Conservation (phyloP, 2,888 invertebrate genomes). For the Xestia ashworthii region DNA sequence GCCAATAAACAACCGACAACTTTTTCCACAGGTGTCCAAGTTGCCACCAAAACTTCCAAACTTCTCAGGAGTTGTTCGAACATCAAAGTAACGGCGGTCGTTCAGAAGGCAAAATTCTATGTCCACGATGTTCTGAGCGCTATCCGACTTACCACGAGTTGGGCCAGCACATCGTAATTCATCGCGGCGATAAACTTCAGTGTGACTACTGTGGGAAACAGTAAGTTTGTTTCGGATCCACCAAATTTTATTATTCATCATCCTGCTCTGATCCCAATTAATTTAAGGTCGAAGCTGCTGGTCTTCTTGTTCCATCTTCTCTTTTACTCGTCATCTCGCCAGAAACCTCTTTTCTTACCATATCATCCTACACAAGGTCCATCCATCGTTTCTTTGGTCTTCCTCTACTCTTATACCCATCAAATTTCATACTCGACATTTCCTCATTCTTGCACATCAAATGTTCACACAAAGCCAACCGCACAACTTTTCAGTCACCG, state of each 20-base stretch:
- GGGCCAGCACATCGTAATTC: slow-evolving; percentile 82
- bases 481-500: neutral
- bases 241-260: neutral
- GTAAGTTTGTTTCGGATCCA: slow-evolving; percentile 71
- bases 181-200: slow-evolving; percentile 82
- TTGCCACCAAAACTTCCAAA: slow-evolving; percentile 87
- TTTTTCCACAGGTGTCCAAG: slow-evolving; percentile 81
- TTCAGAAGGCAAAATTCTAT: slow-evolving; percentile 84
- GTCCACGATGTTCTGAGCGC: slow-evolving; percentile 84
- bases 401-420: too few relatives aligned
- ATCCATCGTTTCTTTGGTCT: too few relatives aligned
- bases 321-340: too few relatives aligned
- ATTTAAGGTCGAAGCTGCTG: too few relatives aligned
- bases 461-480: neutral
- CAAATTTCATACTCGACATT: too few relatives aligned
- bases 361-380: too few relatives aligned
- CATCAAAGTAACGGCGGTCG: slow-evolving; percentile 86
- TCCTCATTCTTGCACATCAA: neutral
- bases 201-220: slow-evolving; percentile 88
- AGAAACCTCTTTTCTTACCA: too few relatives aligned
- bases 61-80: slow-evolving; percentile 84
- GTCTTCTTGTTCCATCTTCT: too few relatives aligned
- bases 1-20: slow-evolving; percentile 30
- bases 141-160: slow-evolving; percentile 87
- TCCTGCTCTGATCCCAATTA: too few relatives aligned